Evolutionary conservation across 2,888 invertebrate species (phyloP), one percentile per base, ranked within the genome.

Genomic region (Parelbella ahira): DNA sequence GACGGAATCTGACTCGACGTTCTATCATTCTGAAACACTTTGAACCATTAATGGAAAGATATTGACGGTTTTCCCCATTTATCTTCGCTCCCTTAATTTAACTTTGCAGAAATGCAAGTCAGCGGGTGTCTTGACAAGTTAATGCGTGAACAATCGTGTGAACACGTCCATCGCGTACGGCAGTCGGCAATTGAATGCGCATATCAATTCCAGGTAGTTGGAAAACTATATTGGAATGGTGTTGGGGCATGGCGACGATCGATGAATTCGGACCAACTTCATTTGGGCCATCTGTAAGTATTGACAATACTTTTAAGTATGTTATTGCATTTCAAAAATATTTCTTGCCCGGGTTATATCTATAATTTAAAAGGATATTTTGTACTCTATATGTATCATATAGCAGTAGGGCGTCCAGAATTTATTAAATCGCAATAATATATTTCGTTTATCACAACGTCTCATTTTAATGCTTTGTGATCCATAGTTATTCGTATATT

Each of bases 131-230:
- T 37, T 48, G 50, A 50, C 50, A 50, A 50, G 47, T 48, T 47
- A 50, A 50, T 48, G 50, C 44, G 43, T 34, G 42, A 42, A 43
- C 43, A 43, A 43, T 29, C 42, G 23, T 13, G 29, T 11, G 32
- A 41, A 33, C 61, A 58, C 68, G 68, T 67, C 60, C 58, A 53
- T 29, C 38, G 51, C 21, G 21, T 27, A 21, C 34, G 34, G 28
- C 41, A 9, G 21, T 1, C 56, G 62, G 62, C 75, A 74, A 75
- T 79, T 61, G 65, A 79, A 80, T 81, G 79, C 77, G 72, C 77
- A 78, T 75, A 75, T 68, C 67, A 74, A 77, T 80, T 33, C 33
- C 41, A 27, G 33, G 41, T 41, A 28, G 21, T 33, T 13, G 13
- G 21, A 33, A 8, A 27, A 18, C 13, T 11, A 30, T 34, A 15